Conservation (phyloP, 37 sponge, comb jelly and placozoan species). For the Amphimedon queenslandica region DNA sequence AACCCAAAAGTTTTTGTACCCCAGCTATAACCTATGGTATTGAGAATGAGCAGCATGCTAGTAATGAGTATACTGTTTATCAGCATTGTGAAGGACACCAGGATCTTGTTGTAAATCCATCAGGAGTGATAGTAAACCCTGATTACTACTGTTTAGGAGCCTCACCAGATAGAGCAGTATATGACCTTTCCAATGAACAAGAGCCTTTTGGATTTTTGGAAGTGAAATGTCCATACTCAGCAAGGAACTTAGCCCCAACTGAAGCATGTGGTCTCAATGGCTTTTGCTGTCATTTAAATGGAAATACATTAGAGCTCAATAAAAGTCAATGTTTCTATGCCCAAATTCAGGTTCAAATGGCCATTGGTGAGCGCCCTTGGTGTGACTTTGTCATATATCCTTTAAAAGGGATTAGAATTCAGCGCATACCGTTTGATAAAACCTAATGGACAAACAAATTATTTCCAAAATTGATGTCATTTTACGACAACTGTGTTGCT, state of each 20-base stretch:
- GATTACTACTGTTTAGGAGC: slow-evolving; percentile 45
- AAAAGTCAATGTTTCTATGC: slow-evolving; percentile 21
- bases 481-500: slow-evolving; percentile 56
- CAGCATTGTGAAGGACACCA: slow-evolving; percentile 36
- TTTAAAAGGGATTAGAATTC: slow-evolving; percentile 24
- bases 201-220: slow-evolving; percentile 52
- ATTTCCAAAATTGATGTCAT: slow-evolving; percentile 32
- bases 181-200: slow-evolving; percentile 34
- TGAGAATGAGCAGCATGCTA: slow-evolving; percentile 23
- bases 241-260: slow-evolving; percentile 10
- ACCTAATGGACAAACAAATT: slow-evolving; percentile 20
- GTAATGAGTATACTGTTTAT: slow-evolving; percentile 6
- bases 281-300: slow-evolving; percentile 15
- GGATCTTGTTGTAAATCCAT: slow-evolving; percentile 24
- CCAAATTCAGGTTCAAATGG: slow-evolving; percentile 64
- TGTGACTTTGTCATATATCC: slow-evolving; percentile 58
- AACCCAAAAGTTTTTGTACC: slow-evolving; percentile 32
- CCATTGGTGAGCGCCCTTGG: slow-evolving; percentile 38
- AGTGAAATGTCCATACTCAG: slow-evolving; percentile 46
- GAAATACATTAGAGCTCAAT: slow-evolving; percentile 12
- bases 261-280: slow-evolving; percentile 20
- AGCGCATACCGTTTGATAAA: slow-evolving; percentile 28
- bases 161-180: slow-evolving; percentile 55
- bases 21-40: slow-evolving; percentile 39
- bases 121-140: slow-evolving; percentile 32